Evolutionary conservation across 2,888 invertebrate genomes (phyloP), one percentile per base, ranked within the genome.

Genomic region (Luffia ferchaultella): DNA sequence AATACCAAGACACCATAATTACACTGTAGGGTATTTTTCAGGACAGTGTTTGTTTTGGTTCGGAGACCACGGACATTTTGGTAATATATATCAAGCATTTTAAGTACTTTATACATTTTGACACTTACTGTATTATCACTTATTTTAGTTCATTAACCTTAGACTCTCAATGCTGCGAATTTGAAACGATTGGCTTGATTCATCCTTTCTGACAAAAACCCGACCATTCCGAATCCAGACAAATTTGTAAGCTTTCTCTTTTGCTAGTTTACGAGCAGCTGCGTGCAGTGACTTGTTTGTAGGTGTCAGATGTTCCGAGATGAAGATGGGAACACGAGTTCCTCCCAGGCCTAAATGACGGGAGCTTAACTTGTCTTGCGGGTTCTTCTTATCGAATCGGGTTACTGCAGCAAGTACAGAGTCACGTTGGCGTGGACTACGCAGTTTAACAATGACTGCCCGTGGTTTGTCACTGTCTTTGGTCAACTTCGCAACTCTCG

Each of bases 301-400:
- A 2, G 50, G 46, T 16, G 46, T 7, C 16, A 50, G 18, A 17
- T 50, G 46, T 18, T 50, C 50, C 16, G n/a, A 18, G 15, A 50
- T 17, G 68, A 40, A 51, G 15, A 65, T 46, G 17, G 57, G 50
- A 42, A 16, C 5, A 2, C n/a, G 9, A n/a, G 20, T n/a, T n/a
- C 50, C 50, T 9, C 40, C 19, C 18, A 50, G 20, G n/a, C 41
- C 45, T n/a, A 50, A 16, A 15, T 40, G 45, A 2, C 15, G 12
- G 18, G 45, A 43, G 41, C 19, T 41, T 2, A 50, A 18, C 17
- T 45, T 50, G 18, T 45, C 40, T 12, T 50, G 16, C 3, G 20
- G 45, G 20, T 50, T 20, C 2, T 16, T 5, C 16, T 20, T 19
- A 18, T 50, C 41, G 19, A 18, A 45, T 2, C 5, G 12, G 12